These are phyloP conservation scores for Alcis repandata DNA, from an alignment of 2,888 invertebrate genomes.

Conservation along the genomic window DNA sequence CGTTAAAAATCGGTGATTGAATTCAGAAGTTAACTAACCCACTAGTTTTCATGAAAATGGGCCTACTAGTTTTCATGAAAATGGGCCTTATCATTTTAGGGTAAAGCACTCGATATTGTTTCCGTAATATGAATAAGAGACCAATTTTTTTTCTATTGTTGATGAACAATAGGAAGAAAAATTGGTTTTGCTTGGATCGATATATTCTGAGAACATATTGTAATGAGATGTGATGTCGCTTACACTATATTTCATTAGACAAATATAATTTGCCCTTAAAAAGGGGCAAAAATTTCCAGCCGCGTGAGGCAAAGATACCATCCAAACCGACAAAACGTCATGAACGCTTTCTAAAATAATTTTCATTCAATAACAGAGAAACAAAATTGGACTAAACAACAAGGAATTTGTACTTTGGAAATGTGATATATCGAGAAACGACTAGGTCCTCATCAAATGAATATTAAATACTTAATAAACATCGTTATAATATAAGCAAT, in stretches of 20 bases:
- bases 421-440: slow-evolving; percentile 87
- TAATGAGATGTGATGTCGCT: slow-evolving; percentile 11
- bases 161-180: background rate
- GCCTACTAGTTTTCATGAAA: background rate
- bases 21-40: no score
- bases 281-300: slow-evolving; percentile 45
- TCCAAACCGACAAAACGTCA: slow-evolving; percentile 50
- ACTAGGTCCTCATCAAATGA: slow-evolving; percentile 87
- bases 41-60: no score
- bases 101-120: no score
- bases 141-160: no score
- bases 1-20: no score
- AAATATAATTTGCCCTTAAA: slow-evolving; percentile 39
- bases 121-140: no score
- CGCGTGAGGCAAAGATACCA: slow-evolving; percentile 51
- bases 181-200: background rate
- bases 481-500: slow-evolving; percentile 86
- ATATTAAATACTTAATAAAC: slow-evolving; percentile 86
- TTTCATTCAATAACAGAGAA: slow-evolving; percentile 85
- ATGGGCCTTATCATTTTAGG: background rate
- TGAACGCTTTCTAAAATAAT: slow-evolving; percentile 78
- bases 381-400: slow-evolving; percentile 88
- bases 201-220: background rate
- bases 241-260: background rate
- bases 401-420: slow-evolving; percentile 88